Evolutionary conservation across 1,140 invertebrate species (phyloP), one percentile per base, ranked within the genome.

Genomic region (Aphelenchoides fujianensis): DNA sequence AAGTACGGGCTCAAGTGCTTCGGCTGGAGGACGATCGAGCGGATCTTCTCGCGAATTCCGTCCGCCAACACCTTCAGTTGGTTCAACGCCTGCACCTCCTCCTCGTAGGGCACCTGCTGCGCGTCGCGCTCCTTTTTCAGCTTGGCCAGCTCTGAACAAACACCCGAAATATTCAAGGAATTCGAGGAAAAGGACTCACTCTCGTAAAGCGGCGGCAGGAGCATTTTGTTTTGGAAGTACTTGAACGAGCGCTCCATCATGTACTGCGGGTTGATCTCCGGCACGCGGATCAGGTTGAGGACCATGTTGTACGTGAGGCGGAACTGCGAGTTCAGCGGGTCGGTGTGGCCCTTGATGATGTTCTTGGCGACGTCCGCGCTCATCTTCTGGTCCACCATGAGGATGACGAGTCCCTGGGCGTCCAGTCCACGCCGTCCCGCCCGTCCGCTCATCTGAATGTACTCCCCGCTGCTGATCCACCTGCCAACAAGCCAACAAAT

Each of bases 291-390:
- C 71, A 98, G 87, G 89, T 98, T 98, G 5, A 98, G 86, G 7
- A 99, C 94, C 97, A 99, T 99, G 84, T 98, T 99, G 84, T 99
- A 99, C 0, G 96, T 98, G 55, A 99, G 87, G 86, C 98, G 95
- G 86, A 99, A 99, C 0, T 96, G 95, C 0, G 94, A 97, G 86
- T 99, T 98, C 32, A 99, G 91, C 0, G 94, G 91, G 87, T 99
- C 96, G 0, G 95, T 90, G 81, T 90, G 89, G 48, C 96, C 95
- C 86, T 95, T 92, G 0, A 98, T 89, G 74, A 98, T 91, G 54
- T 90, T 89, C 82, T 93, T 89, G 2, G 91, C 92, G 23, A 91
- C 89, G 12, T 89, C 88, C 0, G 93, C 91, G 54, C 90, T 92
- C 71, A 99, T 93, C 86, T 95, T 92, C 85, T 98, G 93, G 85